Evolutionary conservation across 2,113 vertebrate species (phyloP).

Genomic region (Tetrax tetrax): DNA sequence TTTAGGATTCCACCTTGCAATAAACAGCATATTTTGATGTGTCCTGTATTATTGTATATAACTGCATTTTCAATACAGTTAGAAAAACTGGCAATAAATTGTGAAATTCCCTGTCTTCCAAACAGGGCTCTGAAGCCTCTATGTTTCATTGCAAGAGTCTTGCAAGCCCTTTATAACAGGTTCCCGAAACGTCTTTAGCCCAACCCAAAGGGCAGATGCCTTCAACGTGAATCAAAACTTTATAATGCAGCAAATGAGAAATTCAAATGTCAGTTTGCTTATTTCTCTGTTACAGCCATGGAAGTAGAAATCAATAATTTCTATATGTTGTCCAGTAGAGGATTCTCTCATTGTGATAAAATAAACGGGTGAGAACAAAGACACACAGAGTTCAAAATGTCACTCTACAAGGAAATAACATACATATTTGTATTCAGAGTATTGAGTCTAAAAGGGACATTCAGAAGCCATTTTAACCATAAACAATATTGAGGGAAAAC

Average conservation of each 20-base stretch:
- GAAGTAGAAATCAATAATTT: constrained; percentile 41
- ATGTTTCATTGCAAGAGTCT: neutral
- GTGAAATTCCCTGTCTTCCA: neutral
- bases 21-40: neutral
- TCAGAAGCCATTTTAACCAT: neutral
- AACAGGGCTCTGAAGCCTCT: neutral
- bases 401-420: constrained; percentile 36
- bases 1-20: neutral
- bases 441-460: neutral
- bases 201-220: constrained; percentile 49
- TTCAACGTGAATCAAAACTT: constrained; percentile 42
- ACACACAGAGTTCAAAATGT: constrained; percentile 41
- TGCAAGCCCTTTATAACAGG: neutral
- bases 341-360: constrained; percentile 29
- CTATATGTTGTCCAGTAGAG: neutral
- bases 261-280: constrained; percentile 59
- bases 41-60: neutral
- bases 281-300: constrained; percentile 20
- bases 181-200: constrained; percentile 38
- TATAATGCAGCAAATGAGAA: constrained; percentile 52
- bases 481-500: neutral
- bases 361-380: constrained; percentile 9
- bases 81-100: neutral
- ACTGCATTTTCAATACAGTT: neutral
- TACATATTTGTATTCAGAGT: neutral